phyloP scores from a whole-genome alignment of 2,888 invertebrate species.

The Psococerastis gibbosa region DNA sequence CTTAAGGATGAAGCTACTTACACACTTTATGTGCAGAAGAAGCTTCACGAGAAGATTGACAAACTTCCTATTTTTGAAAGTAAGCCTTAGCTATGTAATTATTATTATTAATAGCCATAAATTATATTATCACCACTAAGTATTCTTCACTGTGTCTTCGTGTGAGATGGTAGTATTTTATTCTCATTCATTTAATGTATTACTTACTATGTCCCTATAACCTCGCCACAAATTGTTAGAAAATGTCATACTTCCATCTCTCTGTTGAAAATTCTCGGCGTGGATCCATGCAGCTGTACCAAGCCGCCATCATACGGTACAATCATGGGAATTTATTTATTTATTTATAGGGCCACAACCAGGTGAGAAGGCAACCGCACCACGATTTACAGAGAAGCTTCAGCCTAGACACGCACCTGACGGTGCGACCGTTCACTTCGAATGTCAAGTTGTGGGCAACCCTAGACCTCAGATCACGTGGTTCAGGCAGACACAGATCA shows the following conservation, averaged over 20 bases:
- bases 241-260: too few species aligned
- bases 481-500: conserved; percentile 86
- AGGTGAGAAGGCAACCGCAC: conserved; percentile 60
- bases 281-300: too few species aligned
- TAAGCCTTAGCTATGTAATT: conserved; percentile 31
- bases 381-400: conserved; percentile 67
- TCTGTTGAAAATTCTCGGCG: too few species aligned
- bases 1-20: conserved; percentile 68
- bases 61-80: conserved; percentile 83
- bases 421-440: conserved; percentile 87
- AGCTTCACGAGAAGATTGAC: conserved; percentile 77
- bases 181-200: conserved; percentile 19
- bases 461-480: conserved; percentile 94
- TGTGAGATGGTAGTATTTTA: conserved; percentile 14
- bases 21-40: conserved; percentile 65
- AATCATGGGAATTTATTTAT: conserved; percentile 1
- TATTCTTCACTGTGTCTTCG: conserved; percentile 10
- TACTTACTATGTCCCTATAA: too few species aligned
- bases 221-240: too few species aligned
- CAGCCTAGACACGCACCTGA: conserved; percentile 73
- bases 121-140: conserved; percentile 12
- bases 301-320: conserved; percentile 12
- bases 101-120: too few species aligned
- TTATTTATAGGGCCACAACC: conserved; percentile 45
- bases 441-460: conserved; percentile 87